phyloP scores from a whole-genome alignment of 2,113 vertebrate species.

The Cochlearius cochlearius region DNA sequence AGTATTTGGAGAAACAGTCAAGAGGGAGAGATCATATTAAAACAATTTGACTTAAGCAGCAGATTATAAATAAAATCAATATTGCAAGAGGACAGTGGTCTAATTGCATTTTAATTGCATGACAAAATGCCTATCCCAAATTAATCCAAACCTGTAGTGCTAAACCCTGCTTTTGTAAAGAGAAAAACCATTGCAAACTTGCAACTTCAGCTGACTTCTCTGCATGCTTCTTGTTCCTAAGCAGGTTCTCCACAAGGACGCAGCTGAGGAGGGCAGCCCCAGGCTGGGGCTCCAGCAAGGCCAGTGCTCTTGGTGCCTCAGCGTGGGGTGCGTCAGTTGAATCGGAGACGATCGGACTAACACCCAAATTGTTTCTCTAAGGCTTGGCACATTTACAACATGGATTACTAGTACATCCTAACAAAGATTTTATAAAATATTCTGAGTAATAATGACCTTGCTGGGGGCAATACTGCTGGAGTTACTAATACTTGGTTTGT shows the following conservation, averaged over 20 bases:
- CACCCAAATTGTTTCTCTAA: neutral
- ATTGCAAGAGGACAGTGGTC: neutral
- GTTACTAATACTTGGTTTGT: neutral
- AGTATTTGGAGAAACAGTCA: neutral
- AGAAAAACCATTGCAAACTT: neutral
- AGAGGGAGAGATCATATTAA: neutral
- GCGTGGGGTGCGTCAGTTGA: neutral
- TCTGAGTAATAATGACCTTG: neutral
- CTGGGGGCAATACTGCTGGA: neutral
- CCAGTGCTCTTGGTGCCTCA: neutral
- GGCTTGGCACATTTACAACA: neutral
- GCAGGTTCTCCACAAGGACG: neutral
- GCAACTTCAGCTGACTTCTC: neutral
- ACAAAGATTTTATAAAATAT: neutral
- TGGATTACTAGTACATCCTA: neutral
- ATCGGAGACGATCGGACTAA: neutral
- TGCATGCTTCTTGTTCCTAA: neutral
- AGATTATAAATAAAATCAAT: conserved; percentile 15
- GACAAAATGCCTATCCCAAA: neutral
- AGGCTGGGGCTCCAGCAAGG: neutral
- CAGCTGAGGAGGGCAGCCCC: neutral
- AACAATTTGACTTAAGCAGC: neutral
- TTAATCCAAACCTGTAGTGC: neutral
- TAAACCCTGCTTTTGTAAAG: neutral
- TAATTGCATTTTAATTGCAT: conserved; percentile 18